A percentile compares a stretch with the other conserved stretches of the same genome.
Evolutionary conservation across 2,888 invertebrate genomes (phyloP).

Genomic region (Xestia ashworthii): DNA sequence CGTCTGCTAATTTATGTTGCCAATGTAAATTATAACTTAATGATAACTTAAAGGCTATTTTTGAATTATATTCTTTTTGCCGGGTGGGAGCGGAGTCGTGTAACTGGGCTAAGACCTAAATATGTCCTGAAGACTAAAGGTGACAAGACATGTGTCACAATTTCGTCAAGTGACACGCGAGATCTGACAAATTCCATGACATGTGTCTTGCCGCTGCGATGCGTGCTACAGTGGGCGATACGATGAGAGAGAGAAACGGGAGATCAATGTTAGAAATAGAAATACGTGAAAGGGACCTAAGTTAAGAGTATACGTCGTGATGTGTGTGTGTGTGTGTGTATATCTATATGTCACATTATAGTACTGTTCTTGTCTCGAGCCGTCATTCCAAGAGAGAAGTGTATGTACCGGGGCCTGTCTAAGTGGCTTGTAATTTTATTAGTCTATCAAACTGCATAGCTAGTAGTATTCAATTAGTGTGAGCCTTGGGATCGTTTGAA

Average conservation of each 20-base stretch:
- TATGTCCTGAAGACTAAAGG: constrained; percentile 36
- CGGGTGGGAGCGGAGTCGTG: no score
- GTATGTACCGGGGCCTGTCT: constrained; percentile 5
- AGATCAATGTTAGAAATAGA: constrained; percentile 14
- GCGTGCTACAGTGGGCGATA: background rate
- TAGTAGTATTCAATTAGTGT: background rate
- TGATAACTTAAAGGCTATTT: no score
- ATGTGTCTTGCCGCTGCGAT: constrained; percentile 26
- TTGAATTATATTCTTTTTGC: no score
- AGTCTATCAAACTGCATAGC: background rate
- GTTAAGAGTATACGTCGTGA: constrained; percentile 54
- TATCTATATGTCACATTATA: constrained; percentile 39
- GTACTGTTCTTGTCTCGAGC: constrained; percentile 47
- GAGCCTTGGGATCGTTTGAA: background rate
- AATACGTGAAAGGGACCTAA: constrained; percentile 52
- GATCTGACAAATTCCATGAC: constrained; percentile 16
- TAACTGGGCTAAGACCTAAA: no score
- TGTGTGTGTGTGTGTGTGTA: constrained; percentile 44
- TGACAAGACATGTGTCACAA: constrained; percentile 43
- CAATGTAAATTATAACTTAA: no score
- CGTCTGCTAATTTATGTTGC: no score
- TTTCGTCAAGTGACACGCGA: constrained; percentile 16
- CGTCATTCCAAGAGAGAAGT: constrained; percentile 69
- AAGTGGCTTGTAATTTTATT: background rate
- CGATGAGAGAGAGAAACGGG: background rate